Percentiles rank a stretch among this genome's conserved stretches.
Evolutionary conservation across 2,113 vertebrate genomes (phyloP).

Genomic region (Paraplagusia blochii): DNA sequence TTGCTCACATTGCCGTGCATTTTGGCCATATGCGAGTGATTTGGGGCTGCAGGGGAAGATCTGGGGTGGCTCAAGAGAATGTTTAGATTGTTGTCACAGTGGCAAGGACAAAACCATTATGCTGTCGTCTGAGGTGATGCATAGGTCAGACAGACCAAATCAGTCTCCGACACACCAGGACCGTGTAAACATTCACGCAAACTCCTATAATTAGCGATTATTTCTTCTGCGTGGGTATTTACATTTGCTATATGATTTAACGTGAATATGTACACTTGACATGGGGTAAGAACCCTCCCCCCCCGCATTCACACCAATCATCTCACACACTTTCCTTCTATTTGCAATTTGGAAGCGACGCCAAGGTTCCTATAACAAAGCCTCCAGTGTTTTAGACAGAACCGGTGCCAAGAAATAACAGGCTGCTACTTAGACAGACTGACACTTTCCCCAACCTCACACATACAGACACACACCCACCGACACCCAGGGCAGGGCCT

Average conservation of each 20-base stretch:
- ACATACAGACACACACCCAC: slow-evolving; percentile 5
- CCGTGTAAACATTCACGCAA: slow-evolving; percentile 35
- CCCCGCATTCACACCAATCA: slow-evolving; percentile 6
- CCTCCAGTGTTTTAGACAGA: slow-evolving; percentile 54
- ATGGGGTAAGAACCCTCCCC: slow-evolving; percentile 2
- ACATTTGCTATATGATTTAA: neutral
- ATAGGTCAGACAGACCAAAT: slow-evolving; percentile 57
- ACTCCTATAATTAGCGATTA: slow-evolving; percentile 18
- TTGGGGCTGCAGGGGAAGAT: slow-evolving; percentile 58
- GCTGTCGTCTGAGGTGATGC: slow-evolving; percentile 60
- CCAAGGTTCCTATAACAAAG: slow-evolving; percentile 54
- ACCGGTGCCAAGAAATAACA: slow-evolving; percentile 60
- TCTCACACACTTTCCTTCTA: slow-evolving; percentile 34
- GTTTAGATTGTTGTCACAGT: slow-evolving; percentile 74
- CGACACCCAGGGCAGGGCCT: neutral
- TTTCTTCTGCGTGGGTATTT: neutral
- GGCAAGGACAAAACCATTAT: slow-evolving; percentile 71
- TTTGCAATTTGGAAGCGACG: slow-evolving; percentile 42
- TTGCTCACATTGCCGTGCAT: slow-evolving; percentile 20
- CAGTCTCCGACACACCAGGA: slow-evolving; percentile 18
- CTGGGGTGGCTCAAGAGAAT: slow-evolving; percentile 55
- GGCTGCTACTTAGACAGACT: slow-evolving; percentile 46
- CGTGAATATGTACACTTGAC: neutral
- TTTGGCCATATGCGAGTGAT: slow-evolving; percentile 72
- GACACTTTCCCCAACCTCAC: slow-evolving; percentile 25